These are phyloP conservation scores for Lobophora halterata DNA, from an alignment of 2,888 invertebrate genomes.

Conservation along the genomic window DNA sequence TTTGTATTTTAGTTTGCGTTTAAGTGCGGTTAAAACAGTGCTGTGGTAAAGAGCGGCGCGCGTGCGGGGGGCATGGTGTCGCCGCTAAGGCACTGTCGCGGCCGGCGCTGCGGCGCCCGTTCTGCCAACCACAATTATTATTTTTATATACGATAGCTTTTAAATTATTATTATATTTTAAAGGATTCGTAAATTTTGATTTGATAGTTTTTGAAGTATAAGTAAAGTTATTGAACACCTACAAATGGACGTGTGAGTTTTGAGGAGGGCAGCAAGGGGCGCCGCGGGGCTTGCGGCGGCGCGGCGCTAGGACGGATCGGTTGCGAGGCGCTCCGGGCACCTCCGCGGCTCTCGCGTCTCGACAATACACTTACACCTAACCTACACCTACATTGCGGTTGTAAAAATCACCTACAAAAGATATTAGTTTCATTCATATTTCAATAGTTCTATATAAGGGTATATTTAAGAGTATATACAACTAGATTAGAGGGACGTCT, in stretches of 20 bases:
- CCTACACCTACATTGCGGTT: conserved; percentile 76
- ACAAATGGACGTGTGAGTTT: conserved; percentile 8
- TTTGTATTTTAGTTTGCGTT: background rate
- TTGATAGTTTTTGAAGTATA: too few relatives aligned
- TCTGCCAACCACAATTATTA: conserved; percentile 28
- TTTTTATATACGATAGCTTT: too few relatives aligned
- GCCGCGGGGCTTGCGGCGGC: conserved; percentile 43
- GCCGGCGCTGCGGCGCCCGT: conserved; percentile 34
- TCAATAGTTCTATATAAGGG: conserved; percentile 77
- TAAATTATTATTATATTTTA: too few relatives aligned
- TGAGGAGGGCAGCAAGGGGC: conserved; percentile 25
- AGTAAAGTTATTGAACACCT: conserved; percentile 5
- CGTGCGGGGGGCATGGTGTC: conserved; percentile 36
- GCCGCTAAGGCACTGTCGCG: conserved; percentile 66
- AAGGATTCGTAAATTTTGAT: too few relatives aligned
- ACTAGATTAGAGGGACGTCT: conserved; percentile 73
- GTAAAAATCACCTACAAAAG: conserved; percentile 82
- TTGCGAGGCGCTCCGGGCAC: conserved; percentile 70
- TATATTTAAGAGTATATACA: conserved; percentile 76
- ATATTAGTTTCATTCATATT: conserved; percentile 81
- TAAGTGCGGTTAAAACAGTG: conserved; percentile 1
- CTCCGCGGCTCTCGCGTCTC: conserved; percentile 68
- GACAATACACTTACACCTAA: conserved; percentile 71
- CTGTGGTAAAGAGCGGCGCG: conserved; percentile 15
- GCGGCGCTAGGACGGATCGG: conserved; percentile 76